phyloP scores from a whole-genome alignment of 1,140 invertebrate genomes.

The Pseudomyrmex gracilis region DNA sequence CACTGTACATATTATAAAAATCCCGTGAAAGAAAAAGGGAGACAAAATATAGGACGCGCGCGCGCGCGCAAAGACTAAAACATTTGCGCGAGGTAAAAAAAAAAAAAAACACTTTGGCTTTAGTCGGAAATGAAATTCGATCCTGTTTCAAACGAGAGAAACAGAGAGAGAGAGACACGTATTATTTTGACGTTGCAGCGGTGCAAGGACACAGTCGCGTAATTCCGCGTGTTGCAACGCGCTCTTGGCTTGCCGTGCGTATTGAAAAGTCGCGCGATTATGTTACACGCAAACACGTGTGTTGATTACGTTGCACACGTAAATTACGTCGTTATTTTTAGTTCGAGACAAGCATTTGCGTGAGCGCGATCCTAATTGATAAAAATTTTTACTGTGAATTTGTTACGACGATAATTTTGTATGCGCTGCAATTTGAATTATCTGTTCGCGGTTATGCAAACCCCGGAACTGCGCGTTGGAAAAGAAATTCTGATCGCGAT shows the following conservation, averaged over 20 bases:
- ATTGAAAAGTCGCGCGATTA: constrained; percentile 45
- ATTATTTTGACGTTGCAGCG: constrained; percentile 45
- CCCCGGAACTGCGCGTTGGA: too few species aligned
- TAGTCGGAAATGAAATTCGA: constrained; percentile 1
- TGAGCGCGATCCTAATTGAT: background rate
- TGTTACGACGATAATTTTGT: background rate
- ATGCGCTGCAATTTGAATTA: too few species aligned
- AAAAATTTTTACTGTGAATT: background rate
- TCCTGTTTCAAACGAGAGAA: constrained; percentile 22
- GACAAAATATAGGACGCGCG: background rate
- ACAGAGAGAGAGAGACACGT: too few species aligned
- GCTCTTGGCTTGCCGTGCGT: background rate
- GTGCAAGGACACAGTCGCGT: constrained; percentile 44
- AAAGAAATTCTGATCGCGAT: too few species aligned
- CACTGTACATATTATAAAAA: background rate
- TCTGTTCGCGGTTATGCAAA: too few species aligned
- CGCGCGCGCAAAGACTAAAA: background rate
- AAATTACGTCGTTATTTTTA: constrained; percentile 48
- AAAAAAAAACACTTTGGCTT: background rate
- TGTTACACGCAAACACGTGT: constrained; percentile 36
- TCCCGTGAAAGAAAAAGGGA: background rate
- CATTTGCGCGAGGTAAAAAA: background rate
- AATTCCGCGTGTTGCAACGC: constrained; percentile 5
- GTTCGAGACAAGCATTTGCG: background rate
- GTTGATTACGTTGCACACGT: constrained; percentile 23